phyloP scores from a whole-genome alignment of 2,113 vertebrate genomes.

The Dicentrarchus labrax region DNA sequence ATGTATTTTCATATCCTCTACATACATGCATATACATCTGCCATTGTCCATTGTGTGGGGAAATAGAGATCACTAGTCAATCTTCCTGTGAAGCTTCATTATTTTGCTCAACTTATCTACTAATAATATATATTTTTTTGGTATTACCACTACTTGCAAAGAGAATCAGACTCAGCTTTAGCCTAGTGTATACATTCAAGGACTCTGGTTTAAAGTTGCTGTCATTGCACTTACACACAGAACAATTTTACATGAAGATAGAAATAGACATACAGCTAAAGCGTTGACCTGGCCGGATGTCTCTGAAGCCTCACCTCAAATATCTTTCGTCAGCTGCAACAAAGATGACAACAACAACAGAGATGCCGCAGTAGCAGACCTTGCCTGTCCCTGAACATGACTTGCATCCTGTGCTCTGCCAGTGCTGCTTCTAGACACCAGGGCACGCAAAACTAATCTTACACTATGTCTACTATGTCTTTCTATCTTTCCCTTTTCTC shows the following conservation, averaged over 20 bases:
- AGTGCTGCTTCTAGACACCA: background rate
- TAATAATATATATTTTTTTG: too few relatives aligned
- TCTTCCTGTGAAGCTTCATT: too few relatives aligned
- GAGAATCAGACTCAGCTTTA: background rate
- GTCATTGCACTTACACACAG: background rate
- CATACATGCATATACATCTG: background rate
- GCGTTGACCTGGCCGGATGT: background rate
- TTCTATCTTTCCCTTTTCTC: background rate
- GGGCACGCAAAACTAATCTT: constrained; percentile 22
- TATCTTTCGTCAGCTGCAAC: background rate
- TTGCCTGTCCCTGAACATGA: background rate
- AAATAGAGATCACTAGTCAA: too few relatives aligned
- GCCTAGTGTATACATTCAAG: too few relatives aligned
- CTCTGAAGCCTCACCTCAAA: background rate
- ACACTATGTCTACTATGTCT: background rate
- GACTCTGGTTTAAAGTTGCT: background rate
- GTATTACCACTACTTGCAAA: background rate
- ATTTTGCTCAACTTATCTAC: too few relatives aligned
- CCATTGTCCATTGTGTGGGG: too few relatives aligned
- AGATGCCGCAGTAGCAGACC: background rate
- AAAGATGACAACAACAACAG: constrained; percentile 1
- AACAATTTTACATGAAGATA: too few relatives aligned
- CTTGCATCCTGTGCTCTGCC: background rate
- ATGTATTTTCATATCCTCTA: background rate
- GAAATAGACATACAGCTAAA: background rate